Evolutionary conservation across 2,113 vertebrate genomes (phyloP), one percentile per base, ranked within the genome.

Genomic region (Nycticorax nycticorax): DNA sequence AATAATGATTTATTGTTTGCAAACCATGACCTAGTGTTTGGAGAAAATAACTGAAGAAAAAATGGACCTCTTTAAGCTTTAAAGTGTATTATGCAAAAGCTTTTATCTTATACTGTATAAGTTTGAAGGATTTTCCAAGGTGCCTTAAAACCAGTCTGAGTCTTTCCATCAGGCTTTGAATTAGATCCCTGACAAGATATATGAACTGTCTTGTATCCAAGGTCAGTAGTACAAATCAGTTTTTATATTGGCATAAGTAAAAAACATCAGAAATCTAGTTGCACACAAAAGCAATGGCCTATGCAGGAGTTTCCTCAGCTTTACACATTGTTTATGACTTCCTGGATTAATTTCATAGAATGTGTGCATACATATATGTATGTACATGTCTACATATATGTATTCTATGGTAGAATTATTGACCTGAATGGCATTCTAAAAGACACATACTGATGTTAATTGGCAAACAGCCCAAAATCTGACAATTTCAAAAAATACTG

Each of bases 131-230:
- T 92, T 85, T 95, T 93, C 63, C 47, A 56, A 32, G 35, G 55
- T 85, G 30, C 35, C 37, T 83, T 79, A 88, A 88, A 88, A 33
- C 33, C n/a, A 71, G 15, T 59, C 45, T 55, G 35, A 88, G 41
- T 71, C 74, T 88, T 90, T 95, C 63, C 30, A 74, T 93, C 24
- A 76, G 63, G 28, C 12, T 94, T 93, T 95, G 78, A 85, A 73
- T 93, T 91, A 93, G 63, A 71, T 69, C 22, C 30, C 23, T 77
- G 63, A 55, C 32, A 85, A 83, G 74, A 66, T 83, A 41, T 41
- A 80, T 77, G 43, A 86, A 50, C 55, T 88, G 59, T 50, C n/a
- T 35, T 88, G 14, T 83, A 52, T 67, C 67, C 37, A 77, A 95
- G 59, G 67, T 93, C 82, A 88, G 59, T 33, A 69, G 59, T 59